Evolutionary conservation across 2,113 vertebrate species (phyloP).

Genomic region (Oreotrochilus melanogaster): DNA sequence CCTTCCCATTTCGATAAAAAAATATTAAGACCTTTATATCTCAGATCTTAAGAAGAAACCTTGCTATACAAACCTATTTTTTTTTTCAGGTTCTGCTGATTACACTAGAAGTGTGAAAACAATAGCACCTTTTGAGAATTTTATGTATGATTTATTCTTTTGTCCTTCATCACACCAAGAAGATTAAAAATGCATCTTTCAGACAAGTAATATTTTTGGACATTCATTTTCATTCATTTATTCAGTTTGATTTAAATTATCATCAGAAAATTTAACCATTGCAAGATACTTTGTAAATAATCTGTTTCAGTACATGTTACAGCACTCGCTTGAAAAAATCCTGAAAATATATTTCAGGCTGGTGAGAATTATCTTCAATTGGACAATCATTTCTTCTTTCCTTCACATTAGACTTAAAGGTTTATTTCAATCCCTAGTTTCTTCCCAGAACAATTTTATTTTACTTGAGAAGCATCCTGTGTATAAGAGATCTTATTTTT

Average conservation of each 20-base stretch:
- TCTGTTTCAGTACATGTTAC: background rate
- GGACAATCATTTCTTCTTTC: background rate
- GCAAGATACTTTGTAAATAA: background rate
- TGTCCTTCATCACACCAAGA: background rate
- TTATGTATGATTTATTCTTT: slow-evolving; percentile 7
- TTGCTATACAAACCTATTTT: background rate
- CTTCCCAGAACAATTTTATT: background rate
- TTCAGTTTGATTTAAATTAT: background rate
- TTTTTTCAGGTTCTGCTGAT: background rate
- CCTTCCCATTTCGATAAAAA: background rate
- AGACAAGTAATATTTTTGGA: slow-evolving; percentile 15
- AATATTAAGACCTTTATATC: background rate
- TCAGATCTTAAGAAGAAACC: background rate
- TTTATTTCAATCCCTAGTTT: background rate
- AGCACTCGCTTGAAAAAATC: background rate
- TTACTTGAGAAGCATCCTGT: background rate
- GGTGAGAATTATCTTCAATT: background rate
- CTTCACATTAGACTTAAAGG: background rate
- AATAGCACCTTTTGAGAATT: background rate
- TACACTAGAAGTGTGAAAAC: background rate
- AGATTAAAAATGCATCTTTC: slow-evolving; percentile 51
- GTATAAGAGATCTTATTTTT: background rate
- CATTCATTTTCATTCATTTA: background rate
- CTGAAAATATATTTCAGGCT: background rate
- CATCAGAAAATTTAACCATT: background rate